A percentile compares a stretch with the other conserved stretches of the same genome.
Evolutionary conservation across 2,888 invertebrate genomes (phyloP).

Genomic region (Fragum sueziense): DNA sequence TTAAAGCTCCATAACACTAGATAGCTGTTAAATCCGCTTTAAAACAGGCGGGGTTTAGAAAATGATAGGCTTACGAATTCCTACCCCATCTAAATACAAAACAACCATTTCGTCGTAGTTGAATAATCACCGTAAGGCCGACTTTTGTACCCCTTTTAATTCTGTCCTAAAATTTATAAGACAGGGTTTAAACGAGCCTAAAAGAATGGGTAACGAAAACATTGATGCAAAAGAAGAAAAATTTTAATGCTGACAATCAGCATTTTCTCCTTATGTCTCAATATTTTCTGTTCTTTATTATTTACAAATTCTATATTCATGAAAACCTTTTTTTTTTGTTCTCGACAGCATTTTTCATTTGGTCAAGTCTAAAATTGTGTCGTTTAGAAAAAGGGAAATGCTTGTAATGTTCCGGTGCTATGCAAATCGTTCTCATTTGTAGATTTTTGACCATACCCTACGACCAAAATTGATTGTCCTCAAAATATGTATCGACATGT

Average conservation of each 20-base stretch:
- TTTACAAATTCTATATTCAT: neutral
- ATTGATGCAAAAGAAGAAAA: too few species aligned
- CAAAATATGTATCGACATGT: too few species aligned
- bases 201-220: neutral
- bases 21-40: slow-evolving; percentile 4
- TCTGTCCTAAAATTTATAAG: neutral
- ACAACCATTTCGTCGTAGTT: slow-evolving; percentile 10
- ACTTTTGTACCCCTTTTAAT: slow-evolving; percentile 9
- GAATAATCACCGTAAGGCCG: slow-evolving; percentile 2
- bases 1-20: slow-evolving; percentile 9
- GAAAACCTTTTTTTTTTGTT: too few species aligned
- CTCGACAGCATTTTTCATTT: too few species aligned
- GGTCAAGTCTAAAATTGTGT: too few species aligned
- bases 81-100: slow-evolving; percentile 3
- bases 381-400: too few species aligned
- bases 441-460: too few species aligned
- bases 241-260: too few species aligned
- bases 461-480: too few species aligned
- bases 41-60: slow-evolving; percentile 1
- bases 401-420: too few species aligned
- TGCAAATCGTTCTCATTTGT: too few species aligned
- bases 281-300: neutral
- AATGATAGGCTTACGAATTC: slow-evolving; percentile 7
- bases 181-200: neutral
- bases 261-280: too few species aligned